Percentiles rank a stretch among this genome's conserved stretches.
Conservation (phyloP, 2,113 vertebrate species). For the Eudorcas thomsonii region DNA sequence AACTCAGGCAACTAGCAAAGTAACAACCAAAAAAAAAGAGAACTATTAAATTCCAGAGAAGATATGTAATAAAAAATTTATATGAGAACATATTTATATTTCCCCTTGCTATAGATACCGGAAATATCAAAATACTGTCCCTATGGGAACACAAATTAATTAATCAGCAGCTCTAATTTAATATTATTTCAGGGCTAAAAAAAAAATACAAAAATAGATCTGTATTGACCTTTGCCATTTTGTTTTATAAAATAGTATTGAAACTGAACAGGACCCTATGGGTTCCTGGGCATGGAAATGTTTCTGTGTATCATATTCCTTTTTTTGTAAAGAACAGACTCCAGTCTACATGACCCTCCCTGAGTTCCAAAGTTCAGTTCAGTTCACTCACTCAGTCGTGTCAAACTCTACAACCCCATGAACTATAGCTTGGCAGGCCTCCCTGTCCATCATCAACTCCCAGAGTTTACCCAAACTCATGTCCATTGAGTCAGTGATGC, state of each 20-base stretch:
- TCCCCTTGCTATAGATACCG: neutral
- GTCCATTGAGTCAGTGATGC: neutral
- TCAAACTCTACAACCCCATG: neutral
- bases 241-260: neutral
- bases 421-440: neutral
- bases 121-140: neutral
- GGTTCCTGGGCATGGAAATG: neutral
- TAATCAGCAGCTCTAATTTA: conserved; percentile 22
- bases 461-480: neutral
- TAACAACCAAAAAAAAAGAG: neutral
- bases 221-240: neutral
- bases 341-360: neutral
- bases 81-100: conserved; percentile 6
- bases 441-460: neutral
- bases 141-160: neutral
- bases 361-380: neutral
- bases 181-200: conserved; percentile 16
- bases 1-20: neutral
- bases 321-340: neutral
- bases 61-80: conserved; percentile 47
- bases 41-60: neutral
- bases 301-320: neutral
- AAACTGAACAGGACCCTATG: neutral
- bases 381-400: neutral
- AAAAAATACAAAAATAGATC: neutral